A percentile compares a stretch with the other conserved stretches of the same genome.
These are phyloP conservation scores for Misgurnus mizolepis DNA, from an alignment of 2,113 vertebrate species.

Conservation along the genomic window DNA sequence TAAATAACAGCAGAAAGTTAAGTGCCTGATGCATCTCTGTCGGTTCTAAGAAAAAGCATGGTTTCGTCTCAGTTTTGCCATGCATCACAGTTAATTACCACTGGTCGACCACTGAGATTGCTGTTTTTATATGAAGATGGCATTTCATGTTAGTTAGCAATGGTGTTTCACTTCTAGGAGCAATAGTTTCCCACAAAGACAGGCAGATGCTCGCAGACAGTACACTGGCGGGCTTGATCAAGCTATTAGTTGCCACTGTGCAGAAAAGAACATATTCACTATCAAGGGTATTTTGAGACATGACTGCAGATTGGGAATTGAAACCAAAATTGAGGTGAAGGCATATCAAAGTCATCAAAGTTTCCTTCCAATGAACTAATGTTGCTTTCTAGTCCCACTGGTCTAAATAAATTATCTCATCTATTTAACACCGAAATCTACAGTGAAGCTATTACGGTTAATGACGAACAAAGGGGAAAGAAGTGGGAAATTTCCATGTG, in stretches of 20 bases:
- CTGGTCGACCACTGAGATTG: constrained; percentile 52
- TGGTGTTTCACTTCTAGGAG: constrained; percentile 56
- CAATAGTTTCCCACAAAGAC: constrained; percentile 54
- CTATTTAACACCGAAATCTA: constrained; percentile 38
- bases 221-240: constrained; percentile 67
- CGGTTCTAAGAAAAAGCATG: constrained; percentile 26
- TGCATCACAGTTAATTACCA: constrained; percentile 54
- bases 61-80: constrained; percentile 42
- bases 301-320: constrained; percentile 67
- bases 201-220: constrained; percentile 65
- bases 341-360: constrained; percentile 70
- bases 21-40: constrained; percentile 44
- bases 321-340: constrained; percentile 72
- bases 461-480: neutral
- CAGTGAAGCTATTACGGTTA: constrained; percentile 29
- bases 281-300: constrained; percentile 70
- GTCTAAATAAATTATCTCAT: constrained; percentile 40
- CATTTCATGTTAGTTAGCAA: constrained; percentile 53
- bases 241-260: constrained; percentile 67
- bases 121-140: constrained; percentile 62
- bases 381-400: constrained; percentile 44
- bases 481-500: neutral
- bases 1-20: constrained; percentile 22
- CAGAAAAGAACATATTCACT: constrained; percentile 62
- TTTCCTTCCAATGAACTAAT: constrained; percentile 50